phyloP scores from a whole-genome alignment of 2,113 vertebrate genomes.

The Odocoileus virginianus region DNA sequence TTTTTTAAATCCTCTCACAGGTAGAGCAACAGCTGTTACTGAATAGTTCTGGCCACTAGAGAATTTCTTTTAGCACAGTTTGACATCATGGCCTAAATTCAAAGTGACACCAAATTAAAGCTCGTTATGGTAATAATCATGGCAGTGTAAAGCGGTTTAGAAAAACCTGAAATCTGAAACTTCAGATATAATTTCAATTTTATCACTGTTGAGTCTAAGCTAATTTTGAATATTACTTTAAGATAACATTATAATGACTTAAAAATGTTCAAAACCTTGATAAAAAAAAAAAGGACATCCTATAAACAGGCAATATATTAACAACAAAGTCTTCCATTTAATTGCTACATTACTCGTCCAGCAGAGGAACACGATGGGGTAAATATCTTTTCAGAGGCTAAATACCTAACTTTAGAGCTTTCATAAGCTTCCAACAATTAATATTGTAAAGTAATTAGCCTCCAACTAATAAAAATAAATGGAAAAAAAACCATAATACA shows the following conservation, averaged over 20 bases:
- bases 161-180: conserved; percentile 1
- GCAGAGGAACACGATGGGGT: neutral
- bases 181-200: conserved; percentile 67
- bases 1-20: conserved; percentile 8
- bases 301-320: neutral
- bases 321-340: neutral
- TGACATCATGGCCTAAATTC: conserved; percentile 70
- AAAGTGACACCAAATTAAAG: conserved; percentile 77
- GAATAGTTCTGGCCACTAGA: conserved; percentile 62
- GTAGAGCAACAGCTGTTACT: conserved; percentile 64
- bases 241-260: neutral
- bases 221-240: conserved; percentile 34
- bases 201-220: neutral
- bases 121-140: conserved; percentile 67
- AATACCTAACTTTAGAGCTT: conserved; percentile 15
- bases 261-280: conserved; percentile 28
- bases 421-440: neutral
- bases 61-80: conserved; percentile 66
- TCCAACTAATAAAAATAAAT: no score
- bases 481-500: neutral
- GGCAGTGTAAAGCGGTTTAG: conserved; percentile 53
- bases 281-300: neutral
- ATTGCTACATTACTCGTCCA: neutral
- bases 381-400: neutral
- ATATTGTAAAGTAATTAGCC: neutral